Percentiles rank a stretch among this genome's conserved stretches.
Evolutionary conservation across 2,888 invertebrate genomes (phyloP).

Genomic region (Chydorus sphaericus): DNA sequence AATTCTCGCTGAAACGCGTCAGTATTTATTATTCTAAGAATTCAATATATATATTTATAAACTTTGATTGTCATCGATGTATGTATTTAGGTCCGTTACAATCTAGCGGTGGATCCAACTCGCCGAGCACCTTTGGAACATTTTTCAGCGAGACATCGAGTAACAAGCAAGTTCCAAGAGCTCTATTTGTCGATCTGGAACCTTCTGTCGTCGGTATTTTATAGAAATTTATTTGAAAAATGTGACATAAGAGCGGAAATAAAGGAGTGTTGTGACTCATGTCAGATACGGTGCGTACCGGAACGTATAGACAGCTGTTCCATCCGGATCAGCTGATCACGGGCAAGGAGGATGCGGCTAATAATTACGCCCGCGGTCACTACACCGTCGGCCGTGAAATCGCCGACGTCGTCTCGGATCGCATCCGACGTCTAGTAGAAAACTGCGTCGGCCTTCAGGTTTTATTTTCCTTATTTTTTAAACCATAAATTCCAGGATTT

Average conservation of each 20-base stretch:
- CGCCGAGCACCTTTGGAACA: slow-evolving; percentile 38
- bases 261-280: slow-evolving; percentile 9
- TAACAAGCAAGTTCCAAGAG: slow-evolving; percentile 77
- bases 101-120: slow-evolving; percentile 5
- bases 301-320: slow-evolving; percentile 88
- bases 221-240: slow-evolving; percentile 23
- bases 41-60: neutral
- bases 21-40: neutral
- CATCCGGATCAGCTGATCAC: slow-evolving; percentile 95
- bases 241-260: neutral
- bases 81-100: slow-evolving; percentile 12
- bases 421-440: slow-evolving; percentile 33
- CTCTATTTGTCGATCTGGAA: slow-evolving; percentile 75
- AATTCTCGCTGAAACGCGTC: slow-evolving; percentile 26
- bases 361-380: slow-evolving; percentile 94
- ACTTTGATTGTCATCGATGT: neutral
- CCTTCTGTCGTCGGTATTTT: slow-evolving; percentile 78
- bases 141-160: slow-evolving; percentile 71
- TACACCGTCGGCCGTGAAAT: slow-evolving; percentile 71
- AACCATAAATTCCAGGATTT: neutral
- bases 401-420: slow-evolving; percentile 32
- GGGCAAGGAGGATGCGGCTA: slow-evolving; percentile 93
- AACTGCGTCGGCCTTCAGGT: slow-evolving; percentile 35
- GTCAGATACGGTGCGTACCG: slow-evolving; percentile 76
- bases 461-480: no score